Evolutionary conservation across 1,140 invertebrate genomes (phyloP).

Genomic region (Steinernema khuongi): DNA sequence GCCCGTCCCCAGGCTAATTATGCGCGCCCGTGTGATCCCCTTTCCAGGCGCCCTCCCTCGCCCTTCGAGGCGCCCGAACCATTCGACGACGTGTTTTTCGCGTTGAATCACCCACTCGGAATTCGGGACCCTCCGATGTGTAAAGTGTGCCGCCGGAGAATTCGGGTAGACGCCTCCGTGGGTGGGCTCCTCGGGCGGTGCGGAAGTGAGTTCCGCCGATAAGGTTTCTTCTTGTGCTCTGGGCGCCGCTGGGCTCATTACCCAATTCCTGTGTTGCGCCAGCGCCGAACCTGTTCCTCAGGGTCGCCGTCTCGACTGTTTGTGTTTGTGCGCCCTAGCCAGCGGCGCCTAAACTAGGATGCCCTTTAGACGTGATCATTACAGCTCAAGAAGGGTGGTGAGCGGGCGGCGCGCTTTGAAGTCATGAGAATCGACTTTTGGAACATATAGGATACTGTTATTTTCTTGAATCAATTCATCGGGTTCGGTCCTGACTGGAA

Average conservation of each 20-base stretch:
- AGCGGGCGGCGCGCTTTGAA: no score
- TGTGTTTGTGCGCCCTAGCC: no score
- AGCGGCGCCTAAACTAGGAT: not conserved
- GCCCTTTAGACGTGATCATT: not conserved
- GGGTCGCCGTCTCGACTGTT: not conserved
- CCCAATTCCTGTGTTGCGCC: slow-evolving; percentile 9
- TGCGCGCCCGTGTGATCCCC: not conserved
- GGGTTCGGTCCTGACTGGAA: no score
- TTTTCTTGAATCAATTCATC: no score
- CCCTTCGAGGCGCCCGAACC: not conserved
- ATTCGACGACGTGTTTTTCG: not conserved
- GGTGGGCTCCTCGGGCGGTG: no score
- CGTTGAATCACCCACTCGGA: not conserved
- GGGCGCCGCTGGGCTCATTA: not conserved
- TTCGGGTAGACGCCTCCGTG: not conserved
- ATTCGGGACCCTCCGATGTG: no score
- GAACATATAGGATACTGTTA: no score
- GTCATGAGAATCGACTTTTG: no score
- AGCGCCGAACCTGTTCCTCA: not conserved
- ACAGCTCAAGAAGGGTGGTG: no score
- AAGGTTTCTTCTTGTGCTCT: not conserved
- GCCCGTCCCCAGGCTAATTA: not conserved
- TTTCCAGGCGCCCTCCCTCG: not conserved
- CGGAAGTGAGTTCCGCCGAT: no score
- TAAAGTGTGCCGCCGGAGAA: no score